A percentile compares a stretch with the other conserved stretches of the same genome.
Evolutionary conservation across 2,113 vertebrate genomes (phyloP).

Genomic region (Festucalex cinctus): DNA sequence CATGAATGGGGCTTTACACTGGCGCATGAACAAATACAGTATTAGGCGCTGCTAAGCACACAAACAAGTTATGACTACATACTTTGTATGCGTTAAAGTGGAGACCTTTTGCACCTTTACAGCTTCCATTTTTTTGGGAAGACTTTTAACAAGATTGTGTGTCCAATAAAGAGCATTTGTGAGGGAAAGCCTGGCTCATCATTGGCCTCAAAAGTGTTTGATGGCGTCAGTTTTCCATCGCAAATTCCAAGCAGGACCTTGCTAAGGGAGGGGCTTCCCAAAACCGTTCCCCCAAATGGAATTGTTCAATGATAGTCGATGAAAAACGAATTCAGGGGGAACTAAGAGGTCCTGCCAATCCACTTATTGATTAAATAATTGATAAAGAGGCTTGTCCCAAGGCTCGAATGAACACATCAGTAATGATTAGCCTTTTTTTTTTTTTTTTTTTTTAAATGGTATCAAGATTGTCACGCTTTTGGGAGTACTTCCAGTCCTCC

Average conservation of each 20-base stretch:
- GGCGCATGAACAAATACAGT: conserved; percentile 8
- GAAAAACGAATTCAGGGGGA: neutral
- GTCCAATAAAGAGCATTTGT: neutral
- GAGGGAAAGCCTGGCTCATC: neutral
- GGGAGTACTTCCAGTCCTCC: neutral
- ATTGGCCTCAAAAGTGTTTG: neutral
- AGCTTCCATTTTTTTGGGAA: neutral
- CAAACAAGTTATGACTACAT: neutral
- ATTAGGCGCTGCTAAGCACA: conserved; percentile 1
- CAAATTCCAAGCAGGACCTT: neutral
- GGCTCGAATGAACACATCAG: neutral
- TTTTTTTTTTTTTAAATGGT: neutral
- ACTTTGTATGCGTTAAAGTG: neutral
- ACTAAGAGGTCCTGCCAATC: neutral
- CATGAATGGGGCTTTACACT: conserved; percentile 30
- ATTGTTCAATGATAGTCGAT: conserved; percentile 1
- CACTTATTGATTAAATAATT: conserved; percentile 8
- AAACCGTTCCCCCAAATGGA: neutral
- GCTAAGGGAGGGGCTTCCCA: too few relatives aligned
- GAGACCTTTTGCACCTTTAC: neutral
- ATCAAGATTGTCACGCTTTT: neutral
- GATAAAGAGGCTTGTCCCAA: neutral
- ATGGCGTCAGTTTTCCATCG: neutral
- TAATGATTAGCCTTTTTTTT: neutral
- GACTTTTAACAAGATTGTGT: neutral